Evolutionary conservation across 2,888 invertebrate genomes (phyloP), one percentile per base, ranked within the genome.

Genomic region (Drosophila hamatofila): DNA sequence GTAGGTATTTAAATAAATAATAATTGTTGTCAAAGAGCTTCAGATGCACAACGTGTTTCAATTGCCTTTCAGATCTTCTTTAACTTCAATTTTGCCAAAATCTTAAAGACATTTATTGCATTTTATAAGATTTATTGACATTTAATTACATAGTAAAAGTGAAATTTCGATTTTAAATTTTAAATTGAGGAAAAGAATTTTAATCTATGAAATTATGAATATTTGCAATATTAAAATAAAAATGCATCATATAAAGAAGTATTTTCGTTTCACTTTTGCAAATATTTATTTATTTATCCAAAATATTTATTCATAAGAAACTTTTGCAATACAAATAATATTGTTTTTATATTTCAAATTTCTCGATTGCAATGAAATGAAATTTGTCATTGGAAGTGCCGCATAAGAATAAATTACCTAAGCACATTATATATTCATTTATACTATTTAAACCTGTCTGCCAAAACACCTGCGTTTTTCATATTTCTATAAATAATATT

Each of bases 401-500:
- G 30, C 46, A 25, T 23, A 6, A 35, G 44, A 16, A 25, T n/a
- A 48, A 59, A 30, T 37, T 23, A 12, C 16, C 39, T 1, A 25
- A 54, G 25, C 18, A 21, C 21, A 14, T 48, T 35, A 42, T 55
- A 18, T 23, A 33, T 51, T 11, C 14, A 23, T 41, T 33, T 35
- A 58, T 27, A 49, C 30, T 35, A 14, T 39, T 39, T 11, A 7
- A 49, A n/a, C 16, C 39, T 51, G 59, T 23, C 41, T 41, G 39
- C 12, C 7, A 6, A 37, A 48, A 27, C 52, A 77, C 68, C 61
- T 77, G 68, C 33, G 18, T 41, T 72, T 62, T 63, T 30, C 37
- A 37, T 48, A 41, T 33, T 62, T 57, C 74, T 77, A 77, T 63
- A 65, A 73, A 76, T 77, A 77, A 57, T 25, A 49, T 46, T 56